Conservation (phyloP, 2,888 invertebrate genomes). For the Hesperia comma region DNA sequence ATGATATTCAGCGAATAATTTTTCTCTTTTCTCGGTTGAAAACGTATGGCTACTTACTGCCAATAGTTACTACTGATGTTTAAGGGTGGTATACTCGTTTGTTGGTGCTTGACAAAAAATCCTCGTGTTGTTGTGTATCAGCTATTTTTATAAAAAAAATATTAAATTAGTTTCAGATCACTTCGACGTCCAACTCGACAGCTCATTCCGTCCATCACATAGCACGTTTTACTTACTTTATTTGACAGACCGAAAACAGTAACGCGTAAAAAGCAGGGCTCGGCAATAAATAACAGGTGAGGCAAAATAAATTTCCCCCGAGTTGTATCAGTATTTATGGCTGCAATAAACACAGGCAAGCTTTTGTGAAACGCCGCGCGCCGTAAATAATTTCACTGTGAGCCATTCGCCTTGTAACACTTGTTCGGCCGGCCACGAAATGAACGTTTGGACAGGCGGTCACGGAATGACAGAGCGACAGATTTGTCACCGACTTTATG, state of each 20-base stretch:
- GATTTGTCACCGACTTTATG: conserved; percentile 25
- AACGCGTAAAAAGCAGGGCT: conserved; percentile 59
- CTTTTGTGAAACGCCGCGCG: conserved; percentile 78
- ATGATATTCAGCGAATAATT: too few species aligned
- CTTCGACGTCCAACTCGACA: conserved; percentile 3
- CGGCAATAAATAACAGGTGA: conserved; percentile 78
- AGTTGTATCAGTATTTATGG: conserved; percentile 82
- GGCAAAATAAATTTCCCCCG: conserved; percentile 77
- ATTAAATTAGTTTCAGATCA: background rate
- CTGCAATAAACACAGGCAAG: conserved; percentile 73
- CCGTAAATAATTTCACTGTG: conserved; percentile 80
- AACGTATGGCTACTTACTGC: too few species aligned
- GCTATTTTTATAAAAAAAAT: too few species aligned
- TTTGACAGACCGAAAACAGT: conserved; percentile 46
- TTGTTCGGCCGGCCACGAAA: conserved; percentile 58
- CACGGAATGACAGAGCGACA: conserved; percentile 25
- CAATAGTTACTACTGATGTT: too few species aligned
- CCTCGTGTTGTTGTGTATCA: too few species aligned
- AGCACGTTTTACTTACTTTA: conserved; percentile 21
- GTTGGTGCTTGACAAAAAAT: too few species aligned
- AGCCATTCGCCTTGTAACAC: conserved; percentile 73
- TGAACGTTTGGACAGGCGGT: conserved; percentile 43
- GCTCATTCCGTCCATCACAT: conserved; percentile 16
- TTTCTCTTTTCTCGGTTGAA: too few species aligned
- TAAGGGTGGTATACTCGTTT: too few species aligned